Conservation (phyloP, 2,797 vertebrate genomes). For the Acrossocheilus fasciatus region DNA sequence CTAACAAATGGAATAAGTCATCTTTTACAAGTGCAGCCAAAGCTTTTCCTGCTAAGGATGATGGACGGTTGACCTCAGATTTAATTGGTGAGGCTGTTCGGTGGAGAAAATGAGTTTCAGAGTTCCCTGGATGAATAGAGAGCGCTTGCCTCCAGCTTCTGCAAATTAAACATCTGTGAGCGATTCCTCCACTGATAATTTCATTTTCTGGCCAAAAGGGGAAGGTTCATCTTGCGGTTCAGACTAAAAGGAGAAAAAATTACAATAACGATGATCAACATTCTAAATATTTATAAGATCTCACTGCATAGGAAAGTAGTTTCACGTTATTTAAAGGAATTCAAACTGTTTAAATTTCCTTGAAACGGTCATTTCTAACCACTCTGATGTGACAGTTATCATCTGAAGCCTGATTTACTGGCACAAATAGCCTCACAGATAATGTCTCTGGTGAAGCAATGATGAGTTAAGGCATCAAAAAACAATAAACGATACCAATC, state of each 20-base stretch:
- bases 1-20: background rate
- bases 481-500: constrained; percentile 39
- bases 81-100: constrained; percentile 64
- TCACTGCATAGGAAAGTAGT: background rate
- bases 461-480: constrained; percentile 52
- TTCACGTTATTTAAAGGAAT: background rate
- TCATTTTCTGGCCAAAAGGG: constrained; percentile 31
- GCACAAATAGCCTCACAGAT: constrained; percentile 46
- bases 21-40: background rate
- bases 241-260: constrained; percentile 3
- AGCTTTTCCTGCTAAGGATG: constrained; percentile 4
- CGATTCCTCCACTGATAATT: constrained; percentile 36
- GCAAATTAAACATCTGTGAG: constrained; percentile 39
- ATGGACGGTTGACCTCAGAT: constrained; percentile 37
- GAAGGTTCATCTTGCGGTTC: constrained; percentile 22
- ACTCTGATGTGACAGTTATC: constrained; percentile 38
- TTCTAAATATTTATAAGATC: constrained; percentile 21
- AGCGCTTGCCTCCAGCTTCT: constrained; percentile 17
- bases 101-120: constrained; percentile 59
- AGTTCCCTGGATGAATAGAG: constrained; percentile 47
- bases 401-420: constrained; percentile 35
- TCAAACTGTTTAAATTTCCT: background rate
- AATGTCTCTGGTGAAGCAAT: constrained; percentile 47
- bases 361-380: background rate
- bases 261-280: constrained; percentile 6